Conservation (phyloP, 2,797 vertebrate species). For the Centroberyx gerrardi region DNA sequence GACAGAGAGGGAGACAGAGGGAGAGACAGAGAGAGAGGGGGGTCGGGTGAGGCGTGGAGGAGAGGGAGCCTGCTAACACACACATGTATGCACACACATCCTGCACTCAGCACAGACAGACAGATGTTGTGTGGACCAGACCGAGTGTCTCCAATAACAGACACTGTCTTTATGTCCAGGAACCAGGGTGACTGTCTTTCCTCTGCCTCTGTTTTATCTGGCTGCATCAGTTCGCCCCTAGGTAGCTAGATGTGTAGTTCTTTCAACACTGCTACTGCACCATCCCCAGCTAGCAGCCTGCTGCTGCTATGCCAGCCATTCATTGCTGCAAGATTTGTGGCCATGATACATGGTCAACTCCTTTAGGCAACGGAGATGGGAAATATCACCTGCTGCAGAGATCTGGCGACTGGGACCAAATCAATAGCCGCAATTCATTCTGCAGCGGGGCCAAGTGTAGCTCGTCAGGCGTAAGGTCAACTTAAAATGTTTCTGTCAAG, state of each 20-base stretch:
- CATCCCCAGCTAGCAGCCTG: constrained; percentile 4
- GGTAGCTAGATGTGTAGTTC: constrained; percentile 28
- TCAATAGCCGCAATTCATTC: constrained; percentile 40
- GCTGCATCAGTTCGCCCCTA: constrained; percentile 13
- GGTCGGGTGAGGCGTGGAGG: not conserved
- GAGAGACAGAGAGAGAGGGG: not conserved
- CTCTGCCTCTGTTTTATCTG: constrained; percentile 24
- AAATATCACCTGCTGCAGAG: constrained; percentile 37
- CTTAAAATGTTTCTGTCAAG: constrained; percentile 22
- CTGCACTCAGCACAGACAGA: not conserved
- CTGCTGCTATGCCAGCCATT: constrained; percentile 34
- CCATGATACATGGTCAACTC: constrained; percentile 20
- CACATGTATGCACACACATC: constrained; percentile 17
- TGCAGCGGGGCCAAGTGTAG: constrained; percentile 8
- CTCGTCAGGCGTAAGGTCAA: not conserved
- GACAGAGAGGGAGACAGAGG: no score
- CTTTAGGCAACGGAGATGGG: constrained; percentile 47
- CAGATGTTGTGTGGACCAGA: constrained; percentile 41
- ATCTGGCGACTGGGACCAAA: constrained; percentile 34
- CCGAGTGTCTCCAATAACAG: constrained; percentile 34
- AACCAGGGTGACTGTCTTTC: constrained; percentile 11
- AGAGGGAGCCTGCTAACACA: constrained; percentile 3
- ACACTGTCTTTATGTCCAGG: constrained; percentile 12
- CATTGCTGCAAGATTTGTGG: constrained; percentile 44
- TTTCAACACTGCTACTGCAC: not conserved